Percentiles rank a stretch among this genome's conserved stretches.
phyloP scores from a whole-genome alignment of 2,113 vertebrate genomes.

The cattle (Bos taurus) region ARS-UCD2.0 NC_037348.1:8119001-8119500 shows the following conservation, averaged over 20 bases:
- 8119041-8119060: not conserved
- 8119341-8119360: not conserved
- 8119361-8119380: accelerated
- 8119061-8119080: accelerated
- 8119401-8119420: not conserved
- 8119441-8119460: not conserved
- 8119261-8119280: not conserved
- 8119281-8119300: not conserved
- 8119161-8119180: not conserved
- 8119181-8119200: not conserved
- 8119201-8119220: not conserved
- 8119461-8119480: not conserved
- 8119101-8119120: not conserved
- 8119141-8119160: not conserved
- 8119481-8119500: not conserved
- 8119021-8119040: accelerated
- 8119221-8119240: not conserved
- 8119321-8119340: not conserved
- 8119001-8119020: not conserved
- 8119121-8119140: not conserved
- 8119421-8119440: not conserved
- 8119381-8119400: not conserved
- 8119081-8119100: not conserved
- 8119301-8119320: not conserved
- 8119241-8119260: not conserved